A percentile compares a stretch with the other conserved stretches of the same genome.
Evolutionary conservation across 30 jellyfish, hydroid and myxozoan species (phyloP).

Genomic region (Rhopilema esculentum): DNA sequence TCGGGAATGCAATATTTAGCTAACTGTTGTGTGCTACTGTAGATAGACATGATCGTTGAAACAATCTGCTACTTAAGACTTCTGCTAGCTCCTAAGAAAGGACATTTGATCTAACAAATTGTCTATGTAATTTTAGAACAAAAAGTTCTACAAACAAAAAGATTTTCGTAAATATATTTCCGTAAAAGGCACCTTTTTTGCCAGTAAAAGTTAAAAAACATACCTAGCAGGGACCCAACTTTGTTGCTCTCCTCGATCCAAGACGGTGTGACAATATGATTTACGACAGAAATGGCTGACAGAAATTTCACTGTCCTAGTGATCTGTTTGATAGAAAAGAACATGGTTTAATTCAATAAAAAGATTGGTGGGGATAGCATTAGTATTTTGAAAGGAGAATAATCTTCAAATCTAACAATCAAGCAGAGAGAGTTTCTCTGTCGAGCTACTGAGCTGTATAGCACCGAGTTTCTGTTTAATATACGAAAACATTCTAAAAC

Average conservation of each 20-base stretch:
- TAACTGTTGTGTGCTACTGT: background rate
- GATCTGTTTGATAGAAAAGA: constrained; percentile 65
- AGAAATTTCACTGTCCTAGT: constrained; percentile 95
- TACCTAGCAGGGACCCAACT: constrained; percentile 82
- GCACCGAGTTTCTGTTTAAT: no score
- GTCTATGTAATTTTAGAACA: background rate
- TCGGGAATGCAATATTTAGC: background rate
- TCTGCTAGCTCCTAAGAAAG: no score
- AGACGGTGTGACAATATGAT: constrained; percentile 91
- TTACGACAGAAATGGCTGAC: constrained; percentile 93
- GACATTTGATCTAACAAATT: no score
- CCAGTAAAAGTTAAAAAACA: background rate
- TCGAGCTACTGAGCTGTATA: no score
- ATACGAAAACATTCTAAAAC: no score
- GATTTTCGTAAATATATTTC: background rate
- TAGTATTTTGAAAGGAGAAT: no score
- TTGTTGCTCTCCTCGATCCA: constrained; percentile 97
- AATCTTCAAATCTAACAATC: no score
- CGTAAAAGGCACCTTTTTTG: background rate
- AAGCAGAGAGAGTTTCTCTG: no score
- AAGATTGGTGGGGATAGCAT: no score
- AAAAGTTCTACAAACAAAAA: background rate
- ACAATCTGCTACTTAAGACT: no score
- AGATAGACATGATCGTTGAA: no score
- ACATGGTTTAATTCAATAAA: no score